A percentile compares a stretch with the other conserved stretches of the same genome.
Evolutionary conservation across 2,888 invertebrate genomes (phyloP).

Genomic region (Hesperia comma): DNA sequence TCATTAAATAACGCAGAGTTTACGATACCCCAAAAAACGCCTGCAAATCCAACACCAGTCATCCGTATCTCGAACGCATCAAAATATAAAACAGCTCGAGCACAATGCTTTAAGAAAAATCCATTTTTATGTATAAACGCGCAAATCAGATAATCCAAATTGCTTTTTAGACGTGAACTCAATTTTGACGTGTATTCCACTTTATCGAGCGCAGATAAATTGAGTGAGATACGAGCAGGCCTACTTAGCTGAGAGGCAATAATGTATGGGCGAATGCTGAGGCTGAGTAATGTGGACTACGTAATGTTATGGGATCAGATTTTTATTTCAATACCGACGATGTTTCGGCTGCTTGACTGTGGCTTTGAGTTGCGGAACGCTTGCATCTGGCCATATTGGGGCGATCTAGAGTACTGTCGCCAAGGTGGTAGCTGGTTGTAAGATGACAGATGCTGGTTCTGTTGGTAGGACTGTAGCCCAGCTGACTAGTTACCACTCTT

Average conservation of each 20-base stretch:
- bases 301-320: slow-evolving; percentile 29
- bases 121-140: slow-evolving; percentile 66
- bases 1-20: too few species aligned
- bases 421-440: too few species aligned
- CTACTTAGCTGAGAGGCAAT: slow-evolving; percentile 34
- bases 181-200: slow-evolving; percentile 79
- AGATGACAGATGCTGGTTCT: too few species aligned
- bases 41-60: not conserved
- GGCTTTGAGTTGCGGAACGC: not conserved
- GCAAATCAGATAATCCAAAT: slow-evolving; percentile 81
- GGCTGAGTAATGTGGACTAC: slow-evolving; percentile 33
- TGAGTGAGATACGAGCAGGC: slow-evolving; percentile 65
- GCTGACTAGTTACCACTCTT: too few species aligned
- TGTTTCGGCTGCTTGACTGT: not conserved
- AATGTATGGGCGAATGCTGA: slow-evolving; percentile 36
- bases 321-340: slow-evolving; percentile 20
- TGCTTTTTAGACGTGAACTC: slow-evolving; percentile 81
- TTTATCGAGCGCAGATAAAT: slow-evolving; percentile 79
- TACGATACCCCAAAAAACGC: too few species aligned
- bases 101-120: slow-evolving; percentile 40
- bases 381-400: too few species aligned
- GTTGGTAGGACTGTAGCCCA: too few species aligned
- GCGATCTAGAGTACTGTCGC: too few species aligned
- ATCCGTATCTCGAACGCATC: slow-evolving; percentile 13
- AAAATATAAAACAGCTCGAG: slow-evolving; percentile 25